phyloP scores from a whole-genome alignment of 2,797 vertebrate genomes.

The Vireo griseus region DNA sequence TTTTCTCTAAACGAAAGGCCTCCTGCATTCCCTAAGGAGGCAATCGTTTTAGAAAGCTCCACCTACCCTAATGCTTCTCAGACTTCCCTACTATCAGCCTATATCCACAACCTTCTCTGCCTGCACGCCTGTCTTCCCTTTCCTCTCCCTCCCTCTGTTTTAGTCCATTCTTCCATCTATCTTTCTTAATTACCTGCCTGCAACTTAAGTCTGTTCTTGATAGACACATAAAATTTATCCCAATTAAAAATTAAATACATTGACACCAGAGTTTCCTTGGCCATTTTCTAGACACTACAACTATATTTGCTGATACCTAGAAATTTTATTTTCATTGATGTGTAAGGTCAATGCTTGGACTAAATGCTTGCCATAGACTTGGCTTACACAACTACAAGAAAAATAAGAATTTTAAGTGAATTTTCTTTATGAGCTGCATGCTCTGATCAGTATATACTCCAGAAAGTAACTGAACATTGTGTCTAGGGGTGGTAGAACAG shows the following conservation, averaged over 20 bases:
- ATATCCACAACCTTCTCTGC: background rate
- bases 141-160: background rate
- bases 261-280: background rate
- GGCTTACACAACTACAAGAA: background rate
- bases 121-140: background rate
- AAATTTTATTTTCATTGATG: background rate
- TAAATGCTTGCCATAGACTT: background rate
- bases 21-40: background rate
- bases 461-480: background rate
- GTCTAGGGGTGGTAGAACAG: background rate
- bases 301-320: background rate
- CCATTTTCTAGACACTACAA: background rate
- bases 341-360: background rate
- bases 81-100: background rate
- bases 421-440: background rate
- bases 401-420: background rate
- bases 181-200: background rate
- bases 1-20: background rate
- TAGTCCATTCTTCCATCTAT: background rate
- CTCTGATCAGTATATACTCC: background rate
- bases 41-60: background rate
- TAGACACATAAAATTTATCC: background rate
- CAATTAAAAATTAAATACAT: background rate
- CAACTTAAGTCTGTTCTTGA: background rate
- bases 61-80: background rate